A percentile compares a stretch with the other conserved stretches of the same genome.
Evolutionary conservation across 2,113 vertebrate species (phyloP).

Genomic region (Nothoprocta perdicaria): DNA sequence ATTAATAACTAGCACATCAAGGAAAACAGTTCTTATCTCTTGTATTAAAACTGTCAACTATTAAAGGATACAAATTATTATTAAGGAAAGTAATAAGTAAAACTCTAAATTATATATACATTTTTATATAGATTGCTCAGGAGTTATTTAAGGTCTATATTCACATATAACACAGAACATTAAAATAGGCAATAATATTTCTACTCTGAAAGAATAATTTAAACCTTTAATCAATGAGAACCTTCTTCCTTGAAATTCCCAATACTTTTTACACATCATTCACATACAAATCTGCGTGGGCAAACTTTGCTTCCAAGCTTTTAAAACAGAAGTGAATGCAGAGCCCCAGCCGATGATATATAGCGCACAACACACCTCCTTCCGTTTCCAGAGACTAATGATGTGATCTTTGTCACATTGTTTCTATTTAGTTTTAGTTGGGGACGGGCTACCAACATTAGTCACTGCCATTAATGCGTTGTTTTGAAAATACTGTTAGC

Average conservation of each 20-base stretch:
- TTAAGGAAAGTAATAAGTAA: background rate
- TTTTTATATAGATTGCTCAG: background rate
- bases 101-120: background rate
- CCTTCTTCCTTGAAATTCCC: background rate
- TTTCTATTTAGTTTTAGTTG: constrained; percentile 69
- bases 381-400: constrained; percentile 75
- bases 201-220: background rate
- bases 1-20: constrained; percentile 35
- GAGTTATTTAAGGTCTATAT: background rate
- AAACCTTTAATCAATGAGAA: background rate
- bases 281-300: background rate
- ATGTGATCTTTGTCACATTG: constrained; percentile 73
- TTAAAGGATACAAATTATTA: background rate
- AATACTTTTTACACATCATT: background rate
- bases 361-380: constrained; percentile 73
- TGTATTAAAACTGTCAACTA: constrained; percentile 27
- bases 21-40: background rate
- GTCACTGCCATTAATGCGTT: constrained; percentile 75
- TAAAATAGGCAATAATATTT: background rate
- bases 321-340: constrained; percentile 34
- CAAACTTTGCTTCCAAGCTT: constrained; percentile 27
- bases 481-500: constrained; percentile 78
- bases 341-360: constrained; percentile 67
- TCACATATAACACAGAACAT: background rate
- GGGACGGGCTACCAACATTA: constrained; percentile 79